Evolutionary conservation across 2,113 vertebrate species (phyloP).

Genomic region (Trematomus loennbergii): DNA sequence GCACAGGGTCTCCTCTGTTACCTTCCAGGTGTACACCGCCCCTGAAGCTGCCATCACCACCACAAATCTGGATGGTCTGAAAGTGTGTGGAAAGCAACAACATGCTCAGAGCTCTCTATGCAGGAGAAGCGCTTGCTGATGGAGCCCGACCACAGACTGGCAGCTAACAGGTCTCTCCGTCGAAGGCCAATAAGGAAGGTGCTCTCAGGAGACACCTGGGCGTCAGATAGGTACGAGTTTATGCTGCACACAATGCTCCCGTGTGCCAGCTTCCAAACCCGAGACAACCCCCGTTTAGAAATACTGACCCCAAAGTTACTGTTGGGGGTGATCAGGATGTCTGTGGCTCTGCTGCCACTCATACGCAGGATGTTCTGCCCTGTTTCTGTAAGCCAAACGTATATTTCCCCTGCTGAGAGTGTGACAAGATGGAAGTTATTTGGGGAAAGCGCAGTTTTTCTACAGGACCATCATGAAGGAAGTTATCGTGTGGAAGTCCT

Average conservation of each 20-base stretch:
- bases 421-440: conserved; percentile 75
- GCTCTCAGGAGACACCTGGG: conserved; percentile 81
- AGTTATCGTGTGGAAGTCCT: conserved; percentile 61
- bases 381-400: conserved; percentile 81
- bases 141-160: conserved; percentile 85
- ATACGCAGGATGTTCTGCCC: conserved; percentile 80
- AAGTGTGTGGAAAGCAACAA: conserved; percentile 81
- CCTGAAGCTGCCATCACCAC: conserved; percentile 79
- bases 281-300: conserved; percentile 72
- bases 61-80: conserved; percentile 81
- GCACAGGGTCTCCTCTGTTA: conserved; percentile 82
- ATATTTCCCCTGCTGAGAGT: conserved; percentile 78
- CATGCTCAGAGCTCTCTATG: conserved; percentile 52
- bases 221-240: conserved; percentile 67
- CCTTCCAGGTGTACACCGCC: conserved; percentile 84
- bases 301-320: conserved; percentile 80
- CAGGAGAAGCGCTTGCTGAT: conserved; percentile 82
- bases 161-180: conserved; percentile 79
- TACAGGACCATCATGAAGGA: conserved; percentile 78
- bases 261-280: conserved; percentile 81
- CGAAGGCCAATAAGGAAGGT: conserved; percentile 84
- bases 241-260: conserved; percentile 82
- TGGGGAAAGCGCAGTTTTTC: conserved; percentile 74
- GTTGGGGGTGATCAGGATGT: conserved; percentile 81
- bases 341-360: conserved; percentile 65